Evolutionary conservation across 1,140 invertebrate genomes (phyloP), one percentile per base, ranked within the genome.

Genomic region (Maconellicoccus hirsutus): DNA sequence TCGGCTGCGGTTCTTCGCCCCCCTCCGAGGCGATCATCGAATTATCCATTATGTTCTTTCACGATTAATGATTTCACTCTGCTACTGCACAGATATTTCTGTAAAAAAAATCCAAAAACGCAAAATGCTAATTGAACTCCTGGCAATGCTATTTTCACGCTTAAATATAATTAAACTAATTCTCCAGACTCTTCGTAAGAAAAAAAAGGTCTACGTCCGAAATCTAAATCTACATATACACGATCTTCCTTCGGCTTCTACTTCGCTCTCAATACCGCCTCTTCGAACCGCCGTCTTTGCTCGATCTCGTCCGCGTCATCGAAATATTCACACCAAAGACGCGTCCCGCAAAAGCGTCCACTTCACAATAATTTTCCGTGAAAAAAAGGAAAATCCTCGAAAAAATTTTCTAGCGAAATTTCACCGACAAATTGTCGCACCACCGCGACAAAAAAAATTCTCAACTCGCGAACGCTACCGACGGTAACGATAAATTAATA

Each of bases 1-100:
- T 70, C 12, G 71, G 71, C 23, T 72, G 71, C 71, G 70, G 69
- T 38, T 29, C 26, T n/a, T 52, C 22, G 70, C 23, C 33, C 8
- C 70, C 70, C 42, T 71, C 61, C 27, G 21, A 19, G 70, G 61
- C 61, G 21, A 23, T 23, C 61, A 66, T 26, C 61, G 61, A 23
- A 23, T 25, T 26, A 4, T 23, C 61, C 61, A 66, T 66, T 10
- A 25, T 22, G 61, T 26, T 66, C 4, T 52, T 52, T 52, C 42
- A 3, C 42, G 16, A 4, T 3, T 52, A 52, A 52, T 8, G 6
- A 16, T 16, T 8, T 6, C 42, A 3, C 29, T 52, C 42, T 3
- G 42, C 12, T 52, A 4, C 16, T 52, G 6, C 42, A 16, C 6
- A n/a, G 6, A 4, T 33, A 6, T 33, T 33, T 33, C 29, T 33